A percentile compares a stretch with the other conserved stretches of the same genome.
phyloP scores from a whole-genome alignment of 2,113 vertebrate genomes.

The Kryptolebias marmoratus region DNA sequence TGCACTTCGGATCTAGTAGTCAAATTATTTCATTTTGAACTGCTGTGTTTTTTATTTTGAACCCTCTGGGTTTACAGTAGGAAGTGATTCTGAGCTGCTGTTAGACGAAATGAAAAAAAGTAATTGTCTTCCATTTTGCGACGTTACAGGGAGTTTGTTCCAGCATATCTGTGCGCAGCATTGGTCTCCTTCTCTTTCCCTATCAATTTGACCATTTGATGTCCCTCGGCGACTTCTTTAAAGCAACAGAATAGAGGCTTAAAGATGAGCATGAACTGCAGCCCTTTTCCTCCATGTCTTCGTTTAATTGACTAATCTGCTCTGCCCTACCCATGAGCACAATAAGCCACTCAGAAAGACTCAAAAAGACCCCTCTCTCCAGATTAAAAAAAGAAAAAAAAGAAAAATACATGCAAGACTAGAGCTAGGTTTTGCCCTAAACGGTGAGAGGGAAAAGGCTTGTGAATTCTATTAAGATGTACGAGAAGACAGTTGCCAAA shows the following conservation, averaged over 20 bases:
- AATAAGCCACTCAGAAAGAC: conserved; percentile 65
- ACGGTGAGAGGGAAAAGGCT: conserved; percentile 37
- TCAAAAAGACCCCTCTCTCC: conserved; percentile 61
- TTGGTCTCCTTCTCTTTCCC: conserved; percentile 51
- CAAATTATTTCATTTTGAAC: neutral
- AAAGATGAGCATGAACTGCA: conserved; percentile 62
- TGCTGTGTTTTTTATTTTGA: neutral
- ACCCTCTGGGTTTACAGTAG: neutral
- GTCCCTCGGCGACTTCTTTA: conserved; percentile 51
- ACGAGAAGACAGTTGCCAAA: conserved; percentile 72
- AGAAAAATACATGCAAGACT: conserved; percentile 24
- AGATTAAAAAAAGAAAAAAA: conserved; percentile 59
- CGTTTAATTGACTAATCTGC: conserved; percentile 76
- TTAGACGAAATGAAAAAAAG: neutral
- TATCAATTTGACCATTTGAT: conserved; percentile 61
- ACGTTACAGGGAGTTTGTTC: conserved; percentile 35
- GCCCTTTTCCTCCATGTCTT: conserved; percentile 59
- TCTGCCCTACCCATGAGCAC: conserved; percentile 62
- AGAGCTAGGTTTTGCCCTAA: conserved; percentile 51
- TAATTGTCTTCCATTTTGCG: conserved; percentile 38
- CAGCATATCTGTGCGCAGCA: conserved; percentile 6
- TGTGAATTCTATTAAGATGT: conserved; percentile 76
- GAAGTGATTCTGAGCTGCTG: neutral
- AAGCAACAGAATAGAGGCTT: conserved; percentile 60
- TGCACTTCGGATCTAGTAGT: neutral